Base-by-base conservation (phyloP, 2,888 invertebrate genomes). In the Blastobasis lacticolella region DNA sequence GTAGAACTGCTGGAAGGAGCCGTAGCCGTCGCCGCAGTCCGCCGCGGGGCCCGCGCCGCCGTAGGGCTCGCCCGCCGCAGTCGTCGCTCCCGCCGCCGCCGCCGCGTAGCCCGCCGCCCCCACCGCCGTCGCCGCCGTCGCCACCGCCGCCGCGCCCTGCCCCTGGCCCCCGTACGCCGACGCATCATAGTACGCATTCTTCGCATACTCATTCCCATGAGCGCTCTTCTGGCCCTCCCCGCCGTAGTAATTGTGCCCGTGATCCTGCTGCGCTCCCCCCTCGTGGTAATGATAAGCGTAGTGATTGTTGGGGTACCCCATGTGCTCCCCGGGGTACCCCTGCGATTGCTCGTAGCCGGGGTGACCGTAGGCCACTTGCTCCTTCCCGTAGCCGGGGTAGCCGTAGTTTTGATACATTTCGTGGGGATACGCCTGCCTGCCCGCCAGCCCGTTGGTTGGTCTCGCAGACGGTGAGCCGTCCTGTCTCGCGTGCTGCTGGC, bases 1-100 rank as follows among this genome's bases (percentile, higher is more conserved):
- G 75, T 94, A 94, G 75, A 92, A 93, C 71, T 93, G 93, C 60
- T 92, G 92, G 75, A 92, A 93, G 54, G 91, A 91, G 61, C 91
- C 91, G 74, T 93, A 94, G 56, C 90, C 90, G 54, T 93, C 93
- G 55, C 84, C 89, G 57, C 91, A 90, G 60, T 93, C 93, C 1
- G 88, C 88, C 73, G 50, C 44, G 7, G 45, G 45, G 46, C 80
- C 75, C 46, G 73, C 71, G 53, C 70, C 64, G 10, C 81, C 57
- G 57, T 80, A 83, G 9, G 73, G 66, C 54, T 79, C 89, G 10
- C 85, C 80, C 7, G 90, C 87, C 45, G 90, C 10, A 5, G 70
- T 55, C 6, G 10, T 40, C 78, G 55, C 74, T 51, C 66, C 74
- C 54, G 71, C 71, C 5, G 71, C 54, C 5, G 42, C 42, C 6